Base-by-base conservation (phyloP, 2,797 vertebrate genomes). In the Triplophysa yarkandensis region DNA sequence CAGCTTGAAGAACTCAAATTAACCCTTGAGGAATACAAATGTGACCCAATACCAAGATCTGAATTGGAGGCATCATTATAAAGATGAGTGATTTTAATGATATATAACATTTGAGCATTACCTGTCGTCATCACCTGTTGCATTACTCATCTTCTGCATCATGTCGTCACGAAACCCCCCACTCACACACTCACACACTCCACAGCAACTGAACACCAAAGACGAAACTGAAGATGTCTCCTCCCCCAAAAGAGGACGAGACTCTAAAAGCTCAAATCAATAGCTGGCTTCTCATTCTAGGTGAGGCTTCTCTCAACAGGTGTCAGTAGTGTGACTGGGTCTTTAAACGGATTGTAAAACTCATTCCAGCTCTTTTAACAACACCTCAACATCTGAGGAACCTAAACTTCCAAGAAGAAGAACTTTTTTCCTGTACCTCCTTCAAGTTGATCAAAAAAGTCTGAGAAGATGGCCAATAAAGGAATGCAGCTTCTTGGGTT, bases 401-500 rank as follows among this genome's bases (percentile, higher is more conserved):
- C n/a, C n/a, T n/a, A n/a, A n/a, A n/a, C n/a, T n/a, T n/a, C n/a
- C n/a, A n/a, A n/a, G n/a, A n/a, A n/a, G n/a, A n/a, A 0, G 11
- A 19, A 17, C 6, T 43, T 43, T 43, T 25, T 11, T 65, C 7
- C 17, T 28, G 34, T 2, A 34, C 6, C 10, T 8, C n/a, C 2
- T 39, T 62, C n/a, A 27, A 27, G 25, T 16, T 54, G 2, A 16
- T 28, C 13, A 6, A 10, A 27, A 28, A 55, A 6, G 3, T 14
- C 13, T 1, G 61, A 39, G 25, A 69, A 85, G 79, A 96, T 96
- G 95, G 95, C 95, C 74, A 92, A 95, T 84, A 88, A 90, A 1
- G 92, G 95, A 77, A 77, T 96, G 67, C 95, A 96, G 86, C 83
- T 96, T 16, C 74, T 97, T 85, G 95, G 95, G 0, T 96, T 95